Conservation (phyloP, 2,797 vertebrate genomes). For the Sylvilagus floridanus region DNA sequence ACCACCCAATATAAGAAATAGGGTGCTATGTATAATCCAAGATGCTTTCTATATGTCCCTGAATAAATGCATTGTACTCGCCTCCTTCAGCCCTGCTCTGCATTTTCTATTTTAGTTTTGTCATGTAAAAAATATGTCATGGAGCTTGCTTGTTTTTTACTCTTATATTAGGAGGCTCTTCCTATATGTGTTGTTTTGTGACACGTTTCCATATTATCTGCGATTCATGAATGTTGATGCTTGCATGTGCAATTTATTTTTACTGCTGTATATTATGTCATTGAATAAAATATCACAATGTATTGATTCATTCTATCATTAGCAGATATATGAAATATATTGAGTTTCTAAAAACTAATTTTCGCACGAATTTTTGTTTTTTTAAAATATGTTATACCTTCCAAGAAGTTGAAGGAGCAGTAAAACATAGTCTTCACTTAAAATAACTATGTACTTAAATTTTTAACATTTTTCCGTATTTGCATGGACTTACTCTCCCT, state of each 20-base stretch:
- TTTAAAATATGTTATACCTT: background rate
- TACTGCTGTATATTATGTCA: background rate
- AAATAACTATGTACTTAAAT: background rate
- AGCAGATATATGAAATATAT: constrained; percentile 19
- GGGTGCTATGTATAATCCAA: background rate
- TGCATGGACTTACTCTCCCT: background rate
- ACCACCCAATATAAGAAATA: background rate
- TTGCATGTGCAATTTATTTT: background rate
- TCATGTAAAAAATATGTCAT: background rate
- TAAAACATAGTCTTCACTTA: background rate
- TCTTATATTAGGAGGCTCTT: background rate
- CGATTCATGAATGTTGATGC: background rate
- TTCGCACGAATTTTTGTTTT: background rate
- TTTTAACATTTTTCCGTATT: background rate
- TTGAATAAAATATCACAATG: background rate
- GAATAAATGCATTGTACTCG: background rate
- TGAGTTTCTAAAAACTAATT: background rate
- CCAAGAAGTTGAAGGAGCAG: background rate
- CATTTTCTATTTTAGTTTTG: background rate
- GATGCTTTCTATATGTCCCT: background rate
- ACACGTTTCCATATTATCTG: background rate
- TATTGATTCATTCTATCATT: background rate
- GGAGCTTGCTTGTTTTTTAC: background rate
- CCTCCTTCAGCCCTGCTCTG: background rate
- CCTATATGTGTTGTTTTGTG: background rate